Evolutionary conservation across 1,140 invertebrate genomes (phyloP), one percentile per base, ranked within the genome.

Genomic region (Chironomus striatipennis): DNA sequence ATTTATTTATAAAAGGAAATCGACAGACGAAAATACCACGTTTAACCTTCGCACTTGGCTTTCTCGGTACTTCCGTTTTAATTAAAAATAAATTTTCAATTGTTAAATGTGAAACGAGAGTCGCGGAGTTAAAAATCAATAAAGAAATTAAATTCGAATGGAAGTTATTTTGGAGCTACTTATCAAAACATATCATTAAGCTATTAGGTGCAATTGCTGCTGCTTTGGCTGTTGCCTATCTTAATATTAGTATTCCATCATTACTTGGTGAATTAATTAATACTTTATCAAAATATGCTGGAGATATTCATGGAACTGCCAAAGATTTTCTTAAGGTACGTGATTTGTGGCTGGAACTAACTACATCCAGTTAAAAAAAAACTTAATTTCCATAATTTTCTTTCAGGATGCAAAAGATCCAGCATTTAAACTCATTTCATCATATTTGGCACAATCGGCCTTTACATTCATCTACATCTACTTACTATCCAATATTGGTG

Each of bases 401-500:
- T 79, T 90, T 17, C 79, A 85, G 77, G 86, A 89, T 78, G 85
- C 94, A 2, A 87, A 85, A 78, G 79, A 82, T 42, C 92, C 93
- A 72, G 89, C 89, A 0, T 77, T 89, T 20, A 87, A 24, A 74
- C 43, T 17, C 64, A 75, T 76, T 47, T 74, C 21, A 74, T 74
- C 76, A 73, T 79, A 76, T 77, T 76, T 77, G 76, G 85, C 87
- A 43, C 83, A 96, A 91, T 92, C 93, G 67, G 77, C 90, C 18
- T 92, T 94, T 77, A 98, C 96, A 74, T 95, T 96, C 80, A 83
- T 89, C 20, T 98, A 97, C 81, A 97, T 98, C 75, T 90, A 92
- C 76, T 84, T 93, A 47, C 82, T 98, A 17, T 91, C 94, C 9
- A 87, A 90, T 78, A 88, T 97, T 74, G 96, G 96, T 9, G 96